Evolutionary conservation across 2,888 invertebrate species (phyloP).

Genomic region (Microplitis deprimator): DNA sequence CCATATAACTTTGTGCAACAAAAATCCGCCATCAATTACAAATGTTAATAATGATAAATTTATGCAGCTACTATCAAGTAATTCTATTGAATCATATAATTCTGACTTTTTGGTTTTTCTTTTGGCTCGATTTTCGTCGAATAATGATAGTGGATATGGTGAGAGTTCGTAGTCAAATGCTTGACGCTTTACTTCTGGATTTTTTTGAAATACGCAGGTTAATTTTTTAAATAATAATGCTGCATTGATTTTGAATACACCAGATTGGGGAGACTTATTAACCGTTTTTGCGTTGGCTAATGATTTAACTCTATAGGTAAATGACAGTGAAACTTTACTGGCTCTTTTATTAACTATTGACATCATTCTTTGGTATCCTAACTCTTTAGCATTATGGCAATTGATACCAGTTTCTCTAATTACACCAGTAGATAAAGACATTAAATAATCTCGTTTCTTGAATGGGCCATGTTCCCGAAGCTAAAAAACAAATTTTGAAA

Average conservation of each 20-base stretch:
- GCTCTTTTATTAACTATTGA: neutral
- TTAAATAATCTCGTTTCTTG: neutral
- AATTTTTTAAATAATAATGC: constrained; percentile 47
- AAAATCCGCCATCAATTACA: constrained; percentile 35
- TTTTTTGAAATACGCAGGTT: constrained; percentile 35
- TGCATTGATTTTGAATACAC: neutral
- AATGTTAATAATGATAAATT: neutral
- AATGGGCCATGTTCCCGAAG: neutral
- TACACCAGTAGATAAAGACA: neutral
- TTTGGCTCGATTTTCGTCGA: constrained; percentile 43
- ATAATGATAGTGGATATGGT: constrained; percentile 43
- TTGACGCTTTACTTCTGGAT: constrained; percentile 39
- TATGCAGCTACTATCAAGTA: neutral
- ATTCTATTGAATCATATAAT: constrained; percentile 16
- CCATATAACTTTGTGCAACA: constrained; percentile 25
- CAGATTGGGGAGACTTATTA: neutral
- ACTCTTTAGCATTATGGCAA: neutral
- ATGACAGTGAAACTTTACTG: neutral
- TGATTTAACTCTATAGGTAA: neutral
- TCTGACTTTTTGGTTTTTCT: constrained; percentile 43
- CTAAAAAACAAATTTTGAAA: neutral
- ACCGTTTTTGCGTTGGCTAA: neutral
- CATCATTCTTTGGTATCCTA: neutral
- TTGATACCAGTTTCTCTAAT: neutral
- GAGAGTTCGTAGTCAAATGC: constrained; percentile 43